phyloP scores from a whole-genome alignment of 1,140 invertebrate species.

The Telenomus remus region DNA sequence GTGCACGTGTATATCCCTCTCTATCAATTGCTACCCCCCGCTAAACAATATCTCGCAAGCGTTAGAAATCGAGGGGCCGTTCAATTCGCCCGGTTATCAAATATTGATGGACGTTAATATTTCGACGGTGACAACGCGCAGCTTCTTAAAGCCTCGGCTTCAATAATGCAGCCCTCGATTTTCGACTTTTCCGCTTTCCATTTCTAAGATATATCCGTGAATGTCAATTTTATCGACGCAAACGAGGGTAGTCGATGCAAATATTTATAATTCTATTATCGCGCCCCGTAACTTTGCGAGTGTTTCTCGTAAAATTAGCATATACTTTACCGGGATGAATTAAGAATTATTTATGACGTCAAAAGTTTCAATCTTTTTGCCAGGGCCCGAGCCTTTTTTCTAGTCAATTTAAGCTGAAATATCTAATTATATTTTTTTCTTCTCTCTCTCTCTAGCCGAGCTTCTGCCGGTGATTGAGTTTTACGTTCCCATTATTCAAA shows the following conservation, averaged over 20 bases:
- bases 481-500: slow-evolving; percentile 47
- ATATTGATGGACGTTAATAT: slow-evolving; percentile 60
- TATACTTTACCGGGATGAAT: slow-evolving; percentile 55
- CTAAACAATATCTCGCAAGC: slow-evolving; percentile 62
- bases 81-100: slow-evolving; percentile 57
- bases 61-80: slow-evolving; percentile 55
- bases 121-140: slow-evolving; percentile 50
- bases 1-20: slow-evolving; percentile 54
- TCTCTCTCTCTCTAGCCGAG: slow-evolving; percentile 3
- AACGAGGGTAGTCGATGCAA: slow-evolving; percentile 55
- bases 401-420: slow-evolving; percentile 53
- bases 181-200: slow-evolving; percentile 62
- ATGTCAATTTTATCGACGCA: slow-evolving; percentile 56
- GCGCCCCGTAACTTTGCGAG: slow-evolving; percentile 50
- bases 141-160: slow-evolving; percentile 52
- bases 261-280: slow-evolving; percentile 61
- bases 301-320: slow-evolving; percentile 56
- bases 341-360: slow-evolving; percentile 57
- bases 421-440: slow-evolving; percentile 51
- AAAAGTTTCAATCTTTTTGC: slow-evolving; percentile 39
- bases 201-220: slow-evolving; percentile 56
- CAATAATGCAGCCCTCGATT: slow-evolving; percentile 68
- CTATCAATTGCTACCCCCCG: slow-evolving; percentile 63
- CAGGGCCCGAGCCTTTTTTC: slow-evolving; percentile 33
- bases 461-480: slow-evolving; percentile 45